A percentile compares a stretch with the other conserved stretches of the same genome.
phyloP scores from a whole-genome alignment of 2,113 vertebrate species.

The Odontophorus gujanensis region DNA sequence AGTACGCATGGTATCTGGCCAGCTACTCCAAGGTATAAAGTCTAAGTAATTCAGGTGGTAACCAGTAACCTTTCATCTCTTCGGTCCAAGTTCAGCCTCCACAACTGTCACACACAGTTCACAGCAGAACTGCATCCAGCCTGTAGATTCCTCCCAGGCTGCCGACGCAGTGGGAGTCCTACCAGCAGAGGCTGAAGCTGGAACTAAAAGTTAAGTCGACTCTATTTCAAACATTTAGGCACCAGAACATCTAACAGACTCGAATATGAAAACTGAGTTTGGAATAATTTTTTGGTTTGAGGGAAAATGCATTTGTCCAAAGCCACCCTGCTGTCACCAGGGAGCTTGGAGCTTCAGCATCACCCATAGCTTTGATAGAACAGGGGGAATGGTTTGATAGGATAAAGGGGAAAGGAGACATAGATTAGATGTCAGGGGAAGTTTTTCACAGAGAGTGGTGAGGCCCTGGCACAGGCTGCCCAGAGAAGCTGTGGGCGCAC shows the following conservation, averaged over 20 bases:
- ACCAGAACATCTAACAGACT: neutral
- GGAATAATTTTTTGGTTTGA: neutral
- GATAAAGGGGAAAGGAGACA: too few relatives aligned
- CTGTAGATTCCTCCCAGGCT: neutral
- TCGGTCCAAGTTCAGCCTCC: neutral
- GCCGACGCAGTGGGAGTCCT: neutral
- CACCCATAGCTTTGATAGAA: neutral
- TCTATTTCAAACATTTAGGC: neutral
- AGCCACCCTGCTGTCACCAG: neutral
- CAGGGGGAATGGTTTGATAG: too few relatives aligned
- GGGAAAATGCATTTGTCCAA: neutral
- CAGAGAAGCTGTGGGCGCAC: too few relatives aligned
- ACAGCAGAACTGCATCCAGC: neutral
- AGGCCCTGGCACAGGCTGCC: too few relatives aligned
- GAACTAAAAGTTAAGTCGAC: neutral
- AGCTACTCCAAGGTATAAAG: neutral
- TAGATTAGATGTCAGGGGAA: too few relatives aligned
- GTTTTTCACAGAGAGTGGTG: too few relatives aligned
- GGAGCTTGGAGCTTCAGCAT: neutral
- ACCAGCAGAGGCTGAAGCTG: neutral
- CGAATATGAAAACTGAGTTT: neutral
- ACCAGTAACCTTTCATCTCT: neutral
- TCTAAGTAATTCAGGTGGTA: neutral
- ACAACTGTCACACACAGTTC: neutral
- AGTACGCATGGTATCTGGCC: neutral